phyloP scores from a whole-genome alignment of 2,113 vertebrate genomes.

The Marmota monax region DNA sequence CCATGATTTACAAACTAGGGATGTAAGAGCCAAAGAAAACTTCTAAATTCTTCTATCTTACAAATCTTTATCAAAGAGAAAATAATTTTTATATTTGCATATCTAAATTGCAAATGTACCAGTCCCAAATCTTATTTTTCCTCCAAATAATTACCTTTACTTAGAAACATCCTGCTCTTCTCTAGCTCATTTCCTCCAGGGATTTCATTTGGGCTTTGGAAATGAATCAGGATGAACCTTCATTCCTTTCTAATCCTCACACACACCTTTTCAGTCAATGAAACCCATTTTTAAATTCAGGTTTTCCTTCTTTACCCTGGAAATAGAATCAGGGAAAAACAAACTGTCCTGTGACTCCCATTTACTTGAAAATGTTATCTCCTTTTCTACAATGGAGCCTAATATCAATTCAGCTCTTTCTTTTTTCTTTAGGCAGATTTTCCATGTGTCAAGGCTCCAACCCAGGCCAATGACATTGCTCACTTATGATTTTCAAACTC shows the following conservation, averaged over 20 bases:
- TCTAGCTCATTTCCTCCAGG: background rate
- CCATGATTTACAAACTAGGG: background rate
- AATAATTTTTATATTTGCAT: background rate
- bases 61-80: constrained; percentile 12
- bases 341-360: background rate
- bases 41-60: background rate
- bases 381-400: background rate
- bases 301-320: background rate
- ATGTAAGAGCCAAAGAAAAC: background rate
- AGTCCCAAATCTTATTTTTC: background rate
- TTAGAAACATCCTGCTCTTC: background rate
- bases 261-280: background rate
- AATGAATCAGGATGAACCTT: background rate
- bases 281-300: background rate
- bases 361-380: constrained; percentile 23
- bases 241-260: background rate
- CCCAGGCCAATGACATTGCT: background rate
- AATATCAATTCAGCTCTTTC: background rate
- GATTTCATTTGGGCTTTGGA: background rate
- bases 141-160: background rate
- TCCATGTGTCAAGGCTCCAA: background rate
- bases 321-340: background rate
- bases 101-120: background rate
- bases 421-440: background rate
- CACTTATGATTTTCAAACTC: background rate